Evolutionary conservation across 2,888 invertebrate genomes (phyloP), one percentile per base, ranked within the genome.

Genomic region (Ferdinandea cuprea): DNA sequence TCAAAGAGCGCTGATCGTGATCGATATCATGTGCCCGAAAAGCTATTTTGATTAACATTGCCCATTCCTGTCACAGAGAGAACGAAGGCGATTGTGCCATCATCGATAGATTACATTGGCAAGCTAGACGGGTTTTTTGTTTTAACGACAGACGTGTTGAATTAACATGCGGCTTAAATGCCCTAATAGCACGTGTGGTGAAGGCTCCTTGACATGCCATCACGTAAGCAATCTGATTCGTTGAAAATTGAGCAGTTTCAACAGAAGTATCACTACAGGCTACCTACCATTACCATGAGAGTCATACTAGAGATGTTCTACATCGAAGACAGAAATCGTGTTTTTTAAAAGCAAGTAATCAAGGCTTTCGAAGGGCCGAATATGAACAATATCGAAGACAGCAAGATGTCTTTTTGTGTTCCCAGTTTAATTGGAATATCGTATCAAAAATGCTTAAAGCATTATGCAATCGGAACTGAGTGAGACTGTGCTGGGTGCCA

Each of bases 11-110:
- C 25, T 46, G 58, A 48, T 65, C 56, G 66, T 66, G 50, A 56
- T 65, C 58, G 66, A 66, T 21, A 58, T 74, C 73, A 50, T 40
- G 37, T 32, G 40, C 25, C 30, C 9, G 25, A 65, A 58, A 56
- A 30, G 46, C n/a, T n/a, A 68, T 58, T 72, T 63, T n/a, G 28
- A 42, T n/a, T 25, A 28, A 32, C 65, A 74, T 66, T 66, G 66
- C 40, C 19, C 37, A 74, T 74, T 66, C 66, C 50, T 25, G 58
- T 74, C 73, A 35, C 66, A 73, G 5, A 58, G 46, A 48, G 13
- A 15, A 59, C 28, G 17, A n/a, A 46, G 42, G 19, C n/a, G 32
- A 61, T 74, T 74, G 52, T 56, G 58, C 32, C 37, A 50, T 65
- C 15, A 50, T 48, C 30, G 17, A 8, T 46, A 21, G 59, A 46